Evolutionary conservation across 2,113 vertebrate species (phyloP).

Genomic region (Bambusicola thoracicus): DNA sequence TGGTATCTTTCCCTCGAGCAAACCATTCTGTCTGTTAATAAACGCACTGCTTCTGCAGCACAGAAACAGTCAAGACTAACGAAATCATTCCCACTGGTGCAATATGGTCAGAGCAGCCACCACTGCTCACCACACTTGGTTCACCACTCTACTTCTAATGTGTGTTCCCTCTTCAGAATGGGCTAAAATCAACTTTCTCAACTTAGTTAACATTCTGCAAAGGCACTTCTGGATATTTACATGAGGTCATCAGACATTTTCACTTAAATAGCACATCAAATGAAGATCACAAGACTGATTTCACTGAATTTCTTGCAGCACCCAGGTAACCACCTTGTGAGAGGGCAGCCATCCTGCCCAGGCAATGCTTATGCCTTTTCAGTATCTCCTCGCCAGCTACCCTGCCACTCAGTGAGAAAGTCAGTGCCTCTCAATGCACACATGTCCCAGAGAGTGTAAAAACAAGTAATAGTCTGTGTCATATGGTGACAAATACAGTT

Average conservation of each 20-base stretch:
- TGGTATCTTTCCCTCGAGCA: neutral
- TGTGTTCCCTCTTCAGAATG: rapidly evolving
- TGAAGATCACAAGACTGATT: neutral
- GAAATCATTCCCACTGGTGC: neutral
- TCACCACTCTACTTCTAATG: neutral
- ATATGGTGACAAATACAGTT: constrained; percentile 67
- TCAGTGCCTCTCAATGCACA: neutral
- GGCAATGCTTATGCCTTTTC: neutral
- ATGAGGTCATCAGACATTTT: neutral
- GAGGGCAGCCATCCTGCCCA: constrained; percentile 25
- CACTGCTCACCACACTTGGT: rapidly evolving
- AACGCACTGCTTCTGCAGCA: neutral
- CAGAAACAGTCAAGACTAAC: neutral
- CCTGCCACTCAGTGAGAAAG: neutral
- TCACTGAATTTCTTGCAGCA: constrained; percentile 39
- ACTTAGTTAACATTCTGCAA: neutral
- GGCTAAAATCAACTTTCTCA: constrained; percentile 35
- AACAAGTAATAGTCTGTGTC: constrained; percentile 50
- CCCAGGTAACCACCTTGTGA: neutral
- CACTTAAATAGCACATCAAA: neutral
- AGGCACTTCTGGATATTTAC: constrained; percentile 9
- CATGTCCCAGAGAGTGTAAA: neutral
- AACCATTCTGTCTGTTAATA: neutral
- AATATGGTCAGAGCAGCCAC: rapidly evolving
- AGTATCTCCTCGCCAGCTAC: constrained; percentile 12